A percentile compares a stretch with the other conserved stretches of the same genome.
These are phyloP conservation scores for cattle (Bos taurus) DNA, from an alignment of 2,113 vertebrate genomes.

Conservation along the genomic window ARS-UCD2.0 NC_037349.1:8819001-8819500, in stretches of 20 bases:
- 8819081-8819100: neutral
- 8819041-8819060: neutral
- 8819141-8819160: neutral
- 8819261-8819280: neutral
- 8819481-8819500: neutral
- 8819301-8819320: neutral
- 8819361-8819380: fast-evolving
- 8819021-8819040: neutral
- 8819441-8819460: neutral
- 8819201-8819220: neutral
- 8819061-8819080: neutral
- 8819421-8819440: neutral
- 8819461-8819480: neutral
- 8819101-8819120: neutral
- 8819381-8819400: neutral
- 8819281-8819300: neutral
- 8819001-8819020: neutral
- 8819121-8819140: neutral
- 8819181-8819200: neutral
- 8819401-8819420: neutral
- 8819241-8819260: neutral
- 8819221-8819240: neutral
- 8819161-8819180: neutral
- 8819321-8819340: neutral
- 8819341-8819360: neutral